These are phyloP conservation scores for Prochilodus magdalenae DNA, from an alignment of 2,113 vertebrate genomes.

Conservation along the genomic window DNA sequence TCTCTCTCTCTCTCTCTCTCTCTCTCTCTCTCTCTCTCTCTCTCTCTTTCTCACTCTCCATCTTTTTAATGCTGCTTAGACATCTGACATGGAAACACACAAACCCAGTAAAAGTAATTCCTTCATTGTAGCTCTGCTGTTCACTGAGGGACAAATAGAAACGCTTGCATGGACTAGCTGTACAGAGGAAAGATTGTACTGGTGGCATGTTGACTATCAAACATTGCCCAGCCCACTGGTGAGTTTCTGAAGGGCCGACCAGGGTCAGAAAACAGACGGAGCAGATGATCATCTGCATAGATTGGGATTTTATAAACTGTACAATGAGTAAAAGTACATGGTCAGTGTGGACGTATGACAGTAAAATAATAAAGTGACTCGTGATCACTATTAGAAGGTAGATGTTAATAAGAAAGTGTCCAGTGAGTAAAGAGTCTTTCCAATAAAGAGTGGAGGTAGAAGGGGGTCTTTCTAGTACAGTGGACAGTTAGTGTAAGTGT, in stretches of 20 bases:
- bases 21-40: not conserved
- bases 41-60: not conserved
- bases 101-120: not conserved
- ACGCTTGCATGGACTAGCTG: not conserved
- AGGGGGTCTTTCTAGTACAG: not conserved
- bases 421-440: not conserved
- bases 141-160: not conserved
- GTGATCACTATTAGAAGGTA: not conserved
- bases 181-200: too few species aligned
- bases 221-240: not conserved
- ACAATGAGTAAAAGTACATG: too few species aligned
- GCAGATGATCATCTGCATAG: too few species aligned
- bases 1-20: too few species aligned
- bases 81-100: slow-evolving; percentile 17
- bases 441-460: not conserved
- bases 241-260: not conserved
- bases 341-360: too few species aligned
- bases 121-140: not conserved
- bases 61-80: not conserved
- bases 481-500: not conserved
- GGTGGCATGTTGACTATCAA: not conserved
- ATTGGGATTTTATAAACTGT: too few species aligned
- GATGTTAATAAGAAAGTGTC: not conserved
- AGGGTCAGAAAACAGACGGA: too few species aligned
- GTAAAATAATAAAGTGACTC: not conserved